Percentiles rank a stretch among this genome's conserved stretches.
phyloP scores from a whole-genome alignment of 2,113 vertebrate species.

The Varanus salvator region DNA sequence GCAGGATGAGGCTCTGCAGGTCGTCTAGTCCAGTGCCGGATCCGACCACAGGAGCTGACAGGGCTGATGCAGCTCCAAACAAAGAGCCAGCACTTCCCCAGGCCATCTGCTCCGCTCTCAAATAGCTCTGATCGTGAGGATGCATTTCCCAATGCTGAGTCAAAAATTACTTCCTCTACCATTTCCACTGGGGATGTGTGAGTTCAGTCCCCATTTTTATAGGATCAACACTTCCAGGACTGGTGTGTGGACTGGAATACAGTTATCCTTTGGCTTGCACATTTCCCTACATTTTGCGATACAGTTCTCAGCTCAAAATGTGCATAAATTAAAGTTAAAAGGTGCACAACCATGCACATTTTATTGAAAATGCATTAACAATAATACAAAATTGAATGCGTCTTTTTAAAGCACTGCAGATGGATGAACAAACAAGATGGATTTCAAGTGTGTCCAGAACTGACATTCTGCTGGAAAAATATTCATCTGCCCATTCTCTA shows the following conservation, averaged over 20 bases:
- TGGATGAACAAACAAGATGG: neutral
- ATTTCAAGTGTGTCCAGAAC: neutral
- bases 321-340: neutral
- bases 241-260: neutral
- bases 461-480: neutral
- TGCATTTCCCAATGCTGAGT: neutral
- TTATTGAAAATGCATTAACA: neutral
- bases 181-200: no score
- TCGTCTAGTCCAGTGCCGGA: neutral
- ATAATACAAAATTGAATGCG: neutral
- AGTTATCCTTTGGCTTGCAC: neutral
- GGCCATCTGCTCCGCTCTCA: neutral
- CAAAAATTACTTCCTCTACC: no score
- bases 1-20: neutral
- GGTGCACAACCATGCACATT: neutral
- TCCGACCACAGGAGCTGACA: no score
- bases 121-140: neutral
- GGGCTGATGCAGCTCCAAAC: no score
- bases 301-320: neutral
- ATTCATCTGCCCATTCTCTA: neutral
- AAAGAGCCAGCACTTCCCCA: neutral
- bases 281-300: neutral
- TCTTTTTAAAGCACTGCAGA: neutral
- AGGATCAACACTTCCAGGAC: neutral
- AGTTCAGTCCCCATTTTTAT: neutral